phyloP scores from a whole-genome alignment of 2,797 vertebrate genomes.

The Gallinago nigripennis region DNA sequence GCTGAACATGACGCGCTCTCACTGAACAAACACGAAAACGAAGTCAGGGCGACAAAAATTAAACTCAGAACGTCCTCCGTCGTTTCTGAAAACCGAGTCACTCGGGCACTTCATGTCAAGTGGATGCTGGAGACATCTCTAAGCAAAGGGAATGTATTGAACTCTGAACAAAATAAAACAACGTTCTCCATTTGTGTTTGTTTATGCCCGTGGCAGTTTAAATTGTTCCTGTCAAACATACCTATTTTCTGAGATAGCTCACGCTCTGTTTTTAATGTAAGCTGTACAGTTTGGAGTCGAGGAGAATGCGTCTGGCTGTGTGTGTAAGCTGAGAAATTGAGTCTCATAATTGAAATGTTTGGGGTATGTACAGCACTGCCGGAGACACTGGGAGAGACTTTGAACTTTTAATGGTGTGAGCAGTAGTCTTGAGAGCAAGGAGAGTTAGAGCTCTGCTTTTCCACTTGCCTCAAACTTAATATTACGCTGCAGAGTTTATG shows the following conservation, averaged over 20 bases:
- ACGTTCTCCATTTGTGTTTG: slow-evolving; percentile 47
- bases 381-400: neutral
- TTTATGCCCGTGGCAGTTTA: slow-evolving; percentile 65
- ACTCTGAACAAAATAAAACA: slow-evolving; percentile 53
- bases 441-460: neutral
- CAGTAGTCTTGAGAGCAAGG: neutral
- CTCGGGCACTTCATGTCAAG: neutral
- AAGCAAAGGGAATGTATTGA: neutral
- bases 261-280: neutral
- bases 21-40: neutral
- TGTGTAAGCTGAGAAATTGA: slow-evolving; percentile 14
- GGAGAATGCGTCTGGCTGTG: neutral
- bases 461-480: neutral
- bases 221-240: slow-evolving; percentile 58
- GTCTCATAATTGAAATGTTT: neutral
- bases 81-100: neutral
- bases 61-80: neutral
- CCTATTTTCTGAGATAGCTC: slow-evolving; percentile 54
- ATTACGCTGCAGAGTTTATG: neutral
- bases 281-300: neutral
- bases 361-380: neutral
- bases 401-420: neutral
- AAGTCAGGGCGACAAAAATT: neutral
- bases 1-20: neutral
- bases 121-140: slow-evolving; percentile 10